Evolutionary conservation across 92 coral and sea anemone species (phyloP).

Genomic region (Siderastrea siderea): DNA sequence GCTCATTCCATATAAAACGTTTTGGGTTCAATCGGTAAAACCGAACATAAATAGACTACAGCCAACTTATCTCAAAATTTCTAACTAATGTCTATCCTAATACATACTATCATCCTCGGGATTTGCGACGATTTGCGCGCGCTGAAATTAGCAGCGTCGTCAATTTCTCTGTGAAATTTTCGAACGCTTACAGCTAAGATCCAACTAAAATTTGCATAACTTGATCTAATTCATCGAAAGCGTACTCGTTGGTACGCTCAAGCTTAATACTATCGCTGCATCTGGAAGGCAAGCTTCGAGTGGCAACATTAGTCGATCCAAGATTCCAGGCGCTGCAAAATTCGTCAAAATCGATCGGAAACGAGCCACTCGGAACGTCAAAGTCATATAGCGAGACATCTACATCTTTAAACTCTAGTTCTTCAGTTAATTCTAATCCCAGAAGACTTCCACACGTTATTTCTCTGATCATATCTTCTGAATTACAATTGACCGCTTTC

Average conservation of each 20-base stretch:
- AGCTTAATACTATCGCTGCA: slow-evolving; percentile 89
- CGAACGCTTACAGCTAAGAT: slow-evolving; percentile 37
- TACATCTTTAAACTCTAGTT: slow-evolving; percentile 94
- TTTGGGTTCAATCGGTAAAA: slow-evolving; percentile 47
- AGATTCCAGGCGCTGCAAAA: slow-evolving; percentile 85
- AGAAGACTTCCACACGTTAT: slow-evolving; percentile 86
- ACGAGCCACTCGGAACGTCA: slow-evolving; percentile 70
- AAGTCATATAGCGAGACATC: slow-evolving; percentile 97
- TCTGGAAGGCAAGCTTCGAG: slow-evolving; percentile 67
- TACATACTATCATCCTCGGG: not conserved
- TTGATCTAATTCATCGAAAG: slow-evolving; percentile 94
- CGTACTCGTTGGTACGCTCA: slow-evolving; percentile 77
- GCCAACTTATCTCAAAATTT: slow-evolving; percentile 4
- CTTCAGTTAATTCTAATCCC: slow-evolving; percentile 86
- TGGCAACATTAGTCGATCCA: slow-evolving; percentile 50
- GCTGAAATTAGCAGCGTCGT: not conserved
- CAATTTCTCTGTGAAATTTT: slow-evolving; percentile 9
- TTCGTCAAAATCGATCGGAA: slow-evolving; percentile 89
- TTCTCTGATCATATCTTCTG: slow-evolving; percentile 74
- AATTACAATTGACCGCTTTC: slow-evolving; percentile 25
- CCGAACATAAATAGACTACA: slow-evolving; percentile 51
- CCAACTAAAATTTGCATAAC: slow-evolving; percentile 99
- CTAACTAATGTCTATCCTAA: not conserved
- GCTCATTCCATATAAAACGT: slow-evolving; percentile 38
- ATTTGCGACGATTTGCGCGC: not conserved